Evolutionary conservation across 2,888 invertebrate genomes (phyloP), one percentile per base, ranked within the genome.

Genomic region (Halictus ligatus): DNA sequence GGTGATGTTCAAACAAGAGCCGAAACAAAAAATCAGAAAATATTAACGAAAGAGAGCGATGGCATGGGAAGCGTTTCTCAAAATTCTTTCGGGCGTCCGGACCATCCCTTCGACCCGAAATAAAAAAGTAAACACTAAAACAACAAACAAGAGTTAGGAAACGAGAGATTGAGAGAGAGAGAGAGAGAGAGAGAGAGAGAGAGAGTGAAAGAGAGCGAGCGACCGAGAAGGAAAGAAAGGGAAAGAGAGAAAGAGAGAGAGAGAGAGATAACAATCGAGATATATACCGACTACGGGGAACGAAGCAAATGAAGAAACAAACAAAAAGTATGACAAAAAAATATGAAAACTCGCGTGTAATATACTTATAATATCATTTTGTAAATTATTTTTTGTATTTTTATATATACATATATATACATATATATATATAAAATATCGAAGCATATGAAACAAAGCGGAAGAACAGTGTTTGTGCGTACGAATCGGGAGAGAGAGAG

Each of bases 381-480:
- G 93, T 94, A 94, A 94, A 94, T 94, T 94, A 94, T 94, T 94
- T 94, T 94, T 93, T 94, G 93, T 94, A 94, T 93, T 94, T 94
- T 94, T 94, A 93, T 94, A 94, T 93, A 91, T 90, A 92, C 90
- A 91, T 88, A 91, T 91, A 90, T 88, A 87, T 87, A 90, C 88
- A 92, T 88, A 90, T 85, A 91, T 89, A 89, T 89, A 90, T 90
- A 74, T 54, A 29, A 92, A 91, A 90, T 88, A 91, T 85, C 88
- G 85, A 89, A 87, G 89, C 87, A 86, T 89, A 89, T 84, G 85
- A 91, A 83, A 91, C 83, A 88, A 86, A 86, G 91, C 88, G 89
- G 89, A 89, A 88, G 89, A 89, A 86, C 89, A 90, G 88, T 89
- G 90, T 90, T 85, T 85, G 87, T 86, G 89, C 89, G 90, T 83